Percentiles rank a stretch among this genome's conserved stretches.
Conservation (phyloP, 1,140 invertebrate genomes). For the Drosophila jambulina region DNA sequence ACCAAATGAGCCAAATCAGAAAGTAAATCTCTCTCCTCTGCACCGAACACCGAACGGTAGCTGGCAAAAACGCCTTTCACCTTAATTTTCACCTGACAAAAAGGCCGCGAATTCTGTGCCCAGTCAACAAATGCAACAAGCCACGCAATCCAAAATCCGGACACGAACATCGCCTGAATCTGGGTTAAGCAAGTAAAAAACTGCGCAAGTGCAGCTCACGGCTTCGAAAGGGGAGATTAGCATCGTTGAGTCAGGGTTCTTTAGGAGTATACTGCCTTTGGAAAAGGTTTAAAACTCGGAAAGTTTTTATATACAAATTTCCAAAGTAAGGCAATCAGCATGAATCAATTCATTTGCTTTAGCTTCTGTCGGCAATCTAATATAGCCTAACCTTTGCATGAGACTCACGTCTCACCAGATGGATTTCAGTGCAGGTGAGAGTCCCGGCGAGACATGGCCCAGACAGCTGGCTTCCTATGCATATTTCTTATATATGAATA, state of each 20-base stretch:
- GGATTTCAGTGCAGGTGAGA: constrained; percentile 57
- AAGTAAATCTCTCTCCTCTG: constrained; percentile 45
- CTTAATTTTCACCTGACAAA: constrained; percentile 62
- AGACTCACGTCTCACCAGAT: constrained; percentile 50
- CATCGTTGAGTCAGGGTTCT: constrained; percentile 18
- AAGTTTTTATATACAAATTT: background rate
- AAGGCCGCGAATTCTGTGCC: constrained; percentile 40
- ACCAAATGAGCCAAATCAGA: constrained; percentile 50
- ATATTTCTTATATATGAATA: constrained; percentile 5
- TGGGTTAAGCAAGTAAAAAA: constrained; percentile 59
- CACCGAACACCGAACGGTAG: constrained; percentile 46
- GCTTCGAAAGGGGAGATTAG: constrained; percentile 2
- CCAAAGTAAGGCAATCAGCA: background rate
- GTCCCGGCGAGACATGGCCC: constrained; percentile 22
- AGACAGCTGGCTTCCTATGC: constrained; percentile 9
- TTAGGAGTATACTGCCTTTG: background rate
- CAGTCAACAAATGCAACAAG: constrained; percentile 55
- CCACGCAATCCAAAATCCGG: constrained; percentile 50
- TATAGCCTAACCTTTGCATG: constrained; percentile 32
- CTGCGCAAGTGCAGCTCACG: constrained; percentile 44
- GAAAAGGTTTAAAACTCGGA: background rate
- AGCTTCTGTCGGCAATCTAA: background rate
- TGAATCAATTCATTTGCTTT: background rate
- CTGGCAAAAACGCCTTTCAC: constrained; percentile 58
- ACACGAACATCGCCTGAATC: constrained; percentile 52